Conservation (phyloP, 2,888 invertebrate genomes). For the Zootermopsis nevadensis region DNA sequence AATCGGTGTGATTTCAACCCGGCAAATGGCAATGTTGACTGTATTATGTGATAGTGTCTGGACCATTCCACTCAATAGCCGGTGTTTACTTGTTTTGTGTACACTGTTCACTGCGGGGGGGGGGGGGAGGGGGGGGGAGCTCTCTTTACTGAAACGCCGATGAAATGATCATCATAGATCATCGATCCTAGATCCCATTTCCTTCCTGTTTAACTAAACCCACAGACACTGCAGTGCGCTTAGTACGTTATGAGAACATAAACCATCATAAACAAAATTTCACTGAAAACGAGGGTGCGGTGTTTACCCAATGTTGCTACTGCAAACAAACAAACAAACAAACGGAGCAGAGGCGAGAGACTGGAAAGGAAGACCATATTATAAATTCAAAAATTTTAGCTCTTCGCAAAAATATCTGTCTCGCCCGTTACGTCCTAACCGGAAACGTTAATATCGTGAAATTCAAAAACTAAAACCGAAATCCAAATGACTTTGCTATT, state of each 20-base stretch:
- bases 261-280: slow-evolving; percentile 6
- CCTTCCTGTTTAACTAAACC: neutral
- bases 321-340: too few species aligned
- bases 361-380: too few species aligned
- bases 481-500: too few species aligned
- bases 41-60: neutral
- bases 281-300: neutral
- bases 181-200: neutral
- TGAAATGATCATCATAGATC: neutral
- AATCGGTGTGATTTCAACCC: neutral
- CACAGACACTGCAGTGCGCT: neutral
- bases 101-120: too few species aligned
- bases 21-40: neutral
- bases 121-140: neutral
- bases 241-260: neutral
- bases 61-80: neutral
- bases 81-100: neutral
- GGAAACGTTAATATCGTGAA: too few species aligned
- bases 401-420: too few species aligned
- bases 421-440: too few species aligned
- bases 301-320: too few species aligned
- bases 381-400: too few species aligned
- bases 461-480: too few species aligned
- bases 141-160: too few species aligned
- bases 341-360: too few species aligned